phyloP scores from a whole-genome alignment of 1,140 invertebrate genomes.

The Globodera rostochiensis region DNA sequence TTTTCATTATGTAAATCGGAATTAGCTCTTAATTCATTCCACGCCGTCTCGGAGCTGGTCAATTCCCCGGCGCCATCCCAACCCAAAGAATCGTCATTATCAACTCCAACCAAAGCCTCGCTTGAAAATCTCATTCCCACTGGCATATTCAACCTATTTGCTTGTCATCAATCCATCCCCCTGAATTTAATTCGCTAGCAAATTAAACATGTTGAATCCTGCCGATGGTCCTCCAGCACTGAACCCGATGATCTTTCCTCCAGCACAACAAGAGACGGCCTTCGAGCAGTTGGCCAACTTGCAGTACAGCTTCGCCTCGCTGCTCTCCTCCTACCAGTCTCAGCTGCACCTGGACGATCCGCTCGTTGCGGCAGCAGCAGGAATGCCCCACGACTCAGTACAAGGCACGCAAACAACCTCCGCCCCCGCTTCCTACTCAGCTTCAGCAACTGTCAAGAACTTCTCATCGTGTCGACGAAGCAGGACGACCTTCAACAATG shows the following conservation, averaged over 20 bases:
- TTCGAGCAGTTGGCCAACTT: slow-evolving; percentile 13
- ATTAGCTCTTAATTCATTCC: slow-evolving; percentile 22
- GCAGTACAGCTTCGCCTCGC: slow-evolving; percentile 11
- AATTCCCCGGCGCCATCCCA: background rate
- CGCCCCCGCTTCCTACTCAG: background rate
- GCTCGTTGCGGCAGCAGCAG: background rate
- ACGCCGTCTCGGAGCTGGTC: background rate
- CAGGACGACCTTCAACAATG: slow-evolving; percentile 36
- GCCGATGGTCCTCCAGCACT: background rate
- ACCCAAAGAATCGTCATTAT: background rate
- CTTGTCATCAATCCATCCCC: background rate
- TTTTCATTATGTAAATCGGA: slow-evolving; percentile 30
- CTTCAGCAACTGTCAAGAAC: slow-evolving; percentile 23
- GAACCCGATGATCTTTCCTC: background rate
- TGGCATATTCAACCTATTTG: too few relatives aligned
- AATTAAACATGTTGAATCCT: slow-evolving; percentile 10
- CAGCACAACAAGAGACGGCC: background rate
- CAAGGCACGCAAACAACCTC: background rate
- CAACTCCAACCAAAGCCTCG: background rate
- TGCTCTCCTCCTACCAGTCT: slow-evolving; percentile 22
- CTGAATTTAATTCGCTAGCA: background rate
- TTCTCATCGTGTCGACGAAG: slow-evolving; percentile 35
- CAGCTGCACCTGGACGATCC: slow-evolving; percentile 13
- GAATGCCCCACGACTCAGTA: background rate
- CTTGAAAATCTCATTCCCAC: too few relatives aligned